Percentiles rank a stretch among this genome's conserved stretches.
These are phyloP conservation scores for Chionis minor DNA, from an alignment of 2,113 vertebrate species.

Conservation along the genomic window DNA sequence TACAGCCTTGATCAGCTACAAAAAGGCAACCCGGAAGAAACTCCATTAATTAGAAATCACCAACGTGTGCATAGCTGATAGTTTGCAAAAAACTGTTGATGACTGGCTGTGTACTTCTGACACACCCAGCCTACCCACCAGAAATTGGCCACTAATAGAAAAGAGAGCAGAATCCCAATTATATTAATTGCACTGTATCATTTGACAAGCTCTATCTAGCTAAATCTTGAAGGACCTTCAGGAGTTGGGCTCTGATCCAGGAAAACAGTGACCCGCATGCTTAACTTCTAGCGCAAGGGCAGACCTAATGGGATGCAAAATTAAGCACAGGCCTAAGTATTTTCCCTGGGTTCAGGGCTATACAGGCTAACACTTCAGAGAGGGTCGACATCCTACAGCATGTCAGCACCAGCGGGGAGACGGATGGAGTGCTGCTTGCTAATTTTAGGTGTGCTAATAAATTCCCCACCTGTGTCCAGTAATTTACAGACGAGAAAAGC, in stretches of 20 bases:
- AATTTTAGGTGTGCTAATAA: slow-evolving; percentile 2
- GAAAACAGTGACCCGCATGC: background rate
- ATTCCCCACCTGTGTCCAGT: slow-evolving; percentile 1
- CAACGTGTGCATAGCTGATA: background rate
- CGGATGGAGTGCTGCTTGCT: background rate
- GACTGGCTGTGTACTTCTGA: background rate
- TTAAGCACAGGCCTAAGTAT: background rate
- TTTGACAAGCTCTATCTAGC: background rate
- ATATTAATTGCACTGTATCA: background rate
- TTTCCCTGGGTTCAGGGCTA: background rate
- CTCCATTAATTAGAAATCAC: background rate
- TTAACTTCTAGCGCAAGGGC: background rate
- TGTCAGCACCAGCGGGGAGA: background rate
- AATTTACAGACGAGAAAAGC: background rate
- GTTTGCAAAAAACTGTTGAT: background rate
- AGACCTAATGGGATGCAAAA: background rate
- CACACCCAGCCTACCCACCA: background rate
- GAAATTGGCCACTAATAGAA: background rate
- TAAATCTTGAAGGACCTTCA: slow-evolving; percentile 10
- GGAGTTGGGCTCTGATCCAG: background rate
- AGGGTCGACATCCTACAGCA: background rate
- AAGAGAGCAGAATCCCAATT: background rate
- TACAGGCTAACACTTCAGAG: background rate
- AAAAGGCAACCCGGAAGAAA: background rate
- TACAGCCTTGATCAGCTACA: background rate